A percentile compares a stretch with the other conserved stretches of the same genome.
These are phyloP conservation scores for Aplocera efformata DNA, from an alignment of 2,888 invertebrate genomes.

Conservation along the genomic window DNA sequence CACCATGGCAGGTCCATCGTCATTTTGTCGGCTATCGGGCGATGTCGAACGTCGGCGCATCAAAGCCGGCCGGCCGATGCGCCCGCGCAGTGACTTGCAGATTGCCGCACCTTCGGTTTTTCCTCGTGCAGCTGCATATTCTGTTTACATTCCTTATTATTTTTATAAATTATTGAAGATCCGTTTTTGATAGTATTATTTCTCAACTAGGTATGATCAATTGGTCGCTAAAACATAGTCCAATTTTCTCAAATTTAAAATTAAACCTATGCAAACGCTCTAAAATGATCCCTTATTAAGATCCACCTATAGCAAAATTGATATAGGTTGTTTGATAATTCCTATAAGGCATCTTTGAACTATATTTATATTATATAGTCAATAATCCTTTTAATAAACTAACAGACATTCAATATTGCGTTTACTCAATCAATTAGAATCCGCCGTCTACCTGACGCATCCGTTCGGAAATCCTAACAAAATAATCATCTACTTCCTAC, in stretches of 20 bases:
- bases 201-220: too few relatives aligned
- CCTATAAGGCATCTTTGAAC: too few relatives aligned
- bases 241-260: too few relatives aligned
- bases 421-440: constrained; percentile 33
- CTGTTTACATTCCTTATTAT: constrained; percentile 36
- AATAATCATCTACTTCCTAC: constrained; percentile 71
- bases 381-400: constrained; percentile 4
- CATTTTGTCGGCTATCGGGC: constrained; percentile 75
- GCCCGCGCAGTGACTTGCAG: constrained; percentile 70
- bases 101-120: constrained; percentile 57
- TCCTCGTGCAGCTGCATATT: constrained; percentile 48
- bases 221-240: too few relatives aligned
- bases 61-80: constrained; percentile 64
- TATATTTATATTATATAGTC: not conserved
- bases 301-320: too few relatives aligned
- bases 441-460: constrained; percentile 58
- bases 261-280: too few relatives aligned
- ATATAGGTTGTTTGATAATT: too few relatives aligned
- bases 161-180: constrained; percentile 23
- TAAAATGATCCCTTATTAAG: too few relatives aligned
- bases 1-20: constrained; percentile 45
- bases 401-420: constrained; percentile 8
- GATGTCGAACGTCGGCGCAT: constrained; percentile 76
- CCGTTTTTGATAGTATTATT: constrained; percentile 15
- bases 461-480: constrained; percentile 68